phyloP scores from a whole-genome alignment of 2,888 invertebrate species.

The Eupithecia subumbrata region DNA sequence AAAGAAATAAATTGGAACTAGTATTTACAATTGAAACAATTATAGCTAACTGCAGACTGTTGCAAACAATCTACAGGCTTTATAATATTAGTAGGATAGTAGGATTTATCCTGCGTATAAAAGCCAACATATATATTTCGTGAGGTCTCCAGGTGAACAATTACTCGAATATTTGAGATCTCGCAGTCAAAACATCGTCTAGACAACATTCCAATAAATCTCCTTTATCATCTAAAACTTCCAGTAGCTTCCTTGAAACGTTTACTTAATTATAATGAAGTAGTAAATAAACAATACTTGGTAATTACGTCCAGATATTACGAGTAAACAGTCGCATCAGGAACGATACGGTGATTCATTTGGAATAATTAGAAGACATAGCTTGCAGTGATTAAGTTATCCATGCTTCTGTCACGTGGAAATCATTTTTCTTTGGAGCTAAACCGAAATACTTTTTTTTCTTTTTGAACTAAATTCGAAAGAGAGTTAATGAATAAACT shows the following conservation, averaged over 20 bases:
- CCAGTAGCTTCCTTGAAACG: conserved; percentile 1
- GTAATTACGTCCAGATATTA: conserved; percentile 33
- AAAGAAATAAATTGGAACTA: too few species aligned
- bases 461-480: background rate
- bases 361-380: conserved; percentile 14
- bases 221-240: conserved; percentile 5
- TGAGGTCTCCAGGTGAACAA: background rate
- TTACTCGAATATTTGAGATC: background rate
- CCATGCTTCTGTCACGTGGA: background rate
- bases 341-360: conserved; percentile 30
- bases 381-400: background rate
- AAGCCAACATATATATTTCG: background rate
- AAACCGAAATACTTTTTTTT: background rate
- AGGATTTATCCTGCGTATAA: background rate
- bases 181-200: conserved; percentile 12
- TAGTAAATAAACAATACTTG: conserved; percentile 34
- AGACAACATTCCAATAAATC: background rate
- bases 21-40: too few species aligned
- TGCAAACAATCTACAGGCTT: too few species aligned
- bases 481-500: background rate
- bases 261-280: conserved; percentile 16
- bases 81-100: too few species aligned
- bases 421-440: background rate
- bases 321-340: conserved; percentile 42
- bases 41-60: too few species aligned